Percentiles rank a stretch among this genome's conserved stretches.
These are phyloP conservation scores for Notothenia rossii DNA, from an alignment of 2,113 vertebrate genomes.

Conservation along the genomic window DNA sequence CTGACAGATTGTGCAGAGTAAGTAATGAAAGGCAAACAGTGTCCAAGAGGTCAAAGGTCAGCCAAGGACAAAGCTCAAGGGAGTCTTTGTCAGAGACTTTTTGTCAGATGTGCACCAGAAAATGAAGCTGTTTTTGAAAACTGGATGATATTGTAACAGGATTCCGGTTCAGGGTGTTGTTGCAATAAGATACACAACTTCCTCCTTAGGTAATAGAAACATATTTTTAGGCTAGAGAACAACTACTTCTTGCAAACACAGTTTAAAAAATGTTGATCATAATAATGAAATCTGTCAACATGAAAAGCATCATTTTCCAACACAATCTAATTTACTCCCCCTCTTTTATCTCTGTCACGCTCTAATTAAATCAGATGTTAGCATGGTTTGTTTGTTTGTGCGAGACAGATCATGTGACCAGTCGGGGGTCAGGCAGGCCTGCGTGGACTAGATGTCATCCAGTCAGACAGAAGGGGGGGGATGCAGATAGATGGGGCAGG, in stretches of 20 bases:
- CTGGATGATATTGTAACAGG: background rate
- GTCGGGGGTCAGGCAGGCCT: constrained; percentile 23
- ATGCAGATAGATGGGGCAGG: constrained; percentile 1
- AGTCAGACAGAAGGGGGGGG: constrained; percentile 12
- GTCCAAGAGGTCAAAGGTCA: constrained; percentile 42
- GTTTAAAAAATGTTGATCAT: background rate
- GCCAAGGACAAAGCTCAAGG: background rate
- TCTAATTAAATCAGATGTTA: constrained; percentile 49
- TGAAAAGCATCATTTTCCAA: background rate
- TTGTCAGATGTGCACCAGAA: background rate
- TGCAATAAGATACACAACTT: constrained; percentile 5
- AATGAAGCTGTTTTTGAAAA: background rate
- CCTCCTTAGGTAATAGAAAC: constrained; percentile 14
- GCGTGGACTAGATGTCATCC: constrained; percentile 4
- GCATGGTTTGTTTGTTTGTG: constrained; percentile 30
- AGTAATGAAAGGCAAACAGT: background rate
- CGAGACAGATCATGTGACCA: constrained; percentile 41
- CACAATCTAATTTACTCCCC: background rate
- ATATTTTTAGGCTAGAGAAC: background rate
- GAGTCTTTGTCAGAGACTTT: background rate
- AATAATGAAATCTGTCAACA: background rate
- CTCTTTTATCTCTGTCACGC: constrained; percentile 23
- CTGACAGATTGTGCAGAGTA: constrained; percentile 1
- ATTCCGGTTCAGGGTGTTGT: background rate
- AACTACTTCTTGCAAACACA: background rate